Evolutionary conservation across 1,140 invertebrate species (phyloP).

Genomic region (Melanaphis sacchari): DNA sequence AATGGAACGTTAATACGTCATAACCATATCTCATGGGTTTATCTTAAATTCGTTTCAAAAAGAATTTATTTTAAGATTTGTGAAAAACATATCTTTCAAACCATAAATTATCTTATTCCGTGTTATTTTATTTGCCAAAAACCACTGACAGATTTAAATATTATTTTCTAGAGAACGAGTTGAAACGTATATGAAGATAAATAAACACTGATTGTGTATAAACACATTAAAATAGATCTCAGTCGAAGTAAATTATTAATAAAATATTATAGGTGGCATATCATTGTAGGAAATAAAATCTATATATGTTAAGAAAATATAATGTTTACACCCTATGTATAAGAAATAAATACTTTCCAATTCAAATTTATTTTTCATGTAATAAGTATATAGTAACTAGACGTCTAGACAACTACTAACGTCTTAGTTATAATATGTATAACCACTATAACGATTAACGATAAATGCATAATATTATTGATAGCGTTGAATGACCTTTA

Average conservation of each 20-base stretch:
- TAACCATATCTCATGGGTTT: background rate
- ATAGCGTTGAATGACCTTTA: background rate
- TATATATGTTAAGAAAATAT: background rate
- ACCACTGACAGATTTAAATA: background rate
- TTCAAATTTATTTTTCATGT: background rate
- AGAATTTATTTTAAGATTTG: background rate
- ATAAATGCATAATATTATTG: background rate
- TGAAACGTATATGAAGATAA: constrained; percentile 12
- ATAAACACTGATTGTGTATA: constrained; percentile 14
- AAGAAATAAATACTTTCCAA: background rate
- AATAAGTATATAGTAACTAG: background rate
- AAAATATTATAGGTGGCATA: background rate
- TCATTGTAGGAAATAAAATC: background rate
- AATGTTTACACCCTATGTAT: background rate
- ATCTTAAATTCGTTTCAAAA: background rate
- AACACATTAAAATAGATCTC: background rate
- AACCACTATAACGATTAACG: background rate
- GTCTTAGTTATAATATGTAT: background rate
- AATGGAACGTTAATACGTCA: background rate
- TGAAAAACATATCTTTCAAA: constrained; percentile 8
- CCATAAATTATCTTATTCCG: background rate
- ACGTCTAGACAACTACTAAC: background rate
- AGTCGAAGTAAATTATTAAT: constrained; percentile 19
- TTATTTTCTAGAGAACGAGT: background rate
- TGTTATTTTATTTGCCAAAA: background rate